A percentile compares a stretch with the other conserved stretches of the same genome.
phyloP scores from a whole-genome alignment of 37 sponge, comb jelly and placozoan genomes.

The Petrosia ficiformis region DNA sequence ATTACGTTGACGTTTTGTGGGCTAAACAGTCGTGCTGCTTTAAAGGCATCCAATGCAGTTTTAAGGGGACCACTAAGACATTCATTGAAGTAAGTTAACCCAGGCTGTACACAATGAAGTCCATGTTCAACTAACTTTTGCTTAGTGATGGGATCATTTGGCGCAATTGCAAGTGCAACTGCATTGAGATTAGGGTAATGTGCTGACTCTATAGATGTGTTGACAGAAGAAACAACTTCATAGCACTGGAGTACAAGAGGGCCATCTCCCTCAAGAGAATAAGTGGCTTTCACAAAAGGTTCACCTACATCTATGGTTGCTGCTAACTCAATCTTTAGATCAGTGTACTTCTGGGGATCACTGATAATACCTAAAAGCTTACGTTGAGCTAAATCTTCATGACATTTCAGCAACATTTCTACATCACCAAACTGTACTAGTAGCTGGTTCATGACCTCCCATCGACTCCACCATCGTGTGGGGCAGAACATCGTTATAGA shows the following conservation, averaged over 20 bases:
- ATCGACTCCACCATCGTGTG: too few species aligned
- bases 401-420: too few species aligned
- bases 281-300: slow-evolving; percentile 53
- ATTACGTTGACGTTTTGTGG: slow-evolving; percentile 10
- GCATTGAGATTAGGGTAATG: slow-evolving; percentile 34
- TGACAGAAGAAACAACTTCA: slow-evolving; percentile 12
- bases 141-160: background rate
- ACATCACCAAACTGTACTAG: too few species aligned
- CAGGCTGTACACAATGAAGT: slow-evolving; percentile 6
- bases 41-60: slow-evolving; percentile 13
- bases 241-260: slow-evolving; percentile 32
- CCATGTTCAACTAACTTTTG: background rate
- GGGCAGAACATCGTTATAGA: too few species aligned
- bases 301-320: slow-evolving; percentile 32
- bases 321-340: slow-evolving; percentile 41
- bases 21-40: slow-evolving; percentile 9
- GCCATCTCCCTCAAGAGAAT: slow-evolving; percentile 47
- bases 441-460: too few species aligned
- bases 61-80: background rate
- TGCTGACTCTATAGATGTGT: background rate
- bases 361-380: background rate
- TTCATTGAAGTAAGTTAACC: slow-evolving; percentile 1
- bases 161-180: background rate
- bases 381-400: too few species aligned
- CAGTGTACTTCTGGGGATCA: background rate